Evolutionary conservation across 2,113 vertebrate species (phyloP).

Genomic region (Fregetta grallaria): DNA sequence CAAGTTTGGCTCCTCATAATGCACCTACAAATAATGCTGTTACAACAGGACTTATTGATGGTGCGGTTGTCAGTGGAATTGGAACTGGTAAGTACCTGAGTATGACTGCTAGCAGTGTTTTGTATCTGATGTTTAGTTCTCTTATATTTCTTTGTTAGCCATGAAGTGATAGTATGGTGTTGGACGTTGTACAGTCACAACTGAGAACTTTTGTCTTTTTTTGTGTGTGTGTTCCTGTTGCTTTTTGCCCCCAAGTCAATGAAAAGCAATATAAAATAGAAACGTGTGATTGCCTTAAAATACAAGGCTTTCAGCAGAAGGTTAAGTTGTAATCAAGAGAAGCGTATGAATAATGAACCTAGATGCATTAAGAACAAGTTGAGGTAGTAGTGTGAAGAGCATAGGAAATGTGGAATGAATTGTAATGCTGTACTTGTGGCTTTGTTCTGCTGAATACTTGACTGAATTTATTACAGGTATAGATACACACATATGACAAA

Average conservation of each 20-base stretch:
- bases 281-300: neutral
- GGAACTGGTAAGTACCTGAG: conserved; percentile 81
- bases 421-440: neutral
- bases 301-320: neutral
- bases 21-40: conserved; percentile 87
- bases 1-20: conserved; percentile 96
- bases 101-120: neutral
- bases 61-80: conserved; percentile 92
- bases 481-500: neutral
- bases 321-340: neutral
- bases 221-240: neutral
- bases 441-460: neutral
- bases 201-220: neutral
- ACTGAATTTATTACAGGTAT: neutral
- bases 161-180: neutral
- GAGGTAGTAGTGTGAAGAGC: neutral
- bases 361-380: neutral
- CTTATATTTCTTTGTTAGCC: neutral
- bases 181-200: fast-evolving
- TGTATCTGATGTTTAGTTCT: neutral
- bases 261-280: neutral
- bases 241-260: neutral
- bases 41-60: conserved; percentile 86
- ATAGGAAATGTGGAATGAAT: neutral
- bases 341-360: neutral